Base-by-base conservation (phyloP, 2,797 vertebrate genomes). In the Microctenopoma steveboyesi region DNA sequence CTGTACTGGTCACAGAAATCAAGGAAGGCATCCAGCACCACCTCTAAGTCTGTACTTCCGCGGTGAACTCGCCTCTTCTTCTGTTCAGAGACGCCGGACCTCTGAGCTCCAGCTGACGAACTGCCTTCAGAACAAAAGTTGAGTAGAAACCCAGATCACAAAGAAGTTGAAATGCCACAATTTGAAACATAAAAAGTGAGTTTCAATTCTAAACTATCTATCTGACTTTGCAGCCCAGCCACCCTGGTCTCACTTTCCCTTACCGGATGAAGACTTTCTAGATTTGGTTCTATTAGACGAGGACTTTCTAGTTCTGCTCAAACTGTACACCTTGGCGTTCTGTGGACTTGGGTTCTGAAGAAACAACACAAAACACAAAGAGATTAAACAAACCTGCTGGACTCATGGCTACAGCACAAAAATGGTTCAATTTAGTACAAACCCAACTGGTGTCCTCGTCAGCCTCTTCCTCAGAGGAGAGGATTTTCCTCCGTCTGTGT, bases 1-100 rank as follows among this genome's bases (percentile, higher is more conserved):
- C 82, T 86, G 84, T 91, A 89, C 54, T 86, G 64, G 2, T 85
- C 54, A 70, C 79, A 90, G 79, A 88, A 89, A 13, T 79, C 61
- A 0, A 84, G 65, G 61, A 92, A 90, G n/a, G 74, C 43, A 0
- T 89, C 77, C 71, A 91, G 73, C 9, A 89, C 78, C 78, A 84
- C 83, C 0, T 90, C 87, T 0, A 76, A 11, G 35, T 91, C 67
- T 0, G 85, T 78, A 27, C 12, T 54, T 40, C 47, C 47, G 2
- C 3, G 40, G 35, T 4, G 9, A 3, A 15, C 33, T 0, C 0
- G 55, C 15, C 16, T 65, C 33, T n/a, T 69, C 48, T 35, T 65
- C 30, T 13, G 14, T 46, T 63, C 3, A 0, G 28, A 18, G 0
- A 3, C 5, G 14, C 3, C 4, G 7, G 11, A 16, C 4, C 37